phyloP scores from a whole-genome alignment of 2,888 invertebrate genomes.

The Phorcus lineatus region DNA sequence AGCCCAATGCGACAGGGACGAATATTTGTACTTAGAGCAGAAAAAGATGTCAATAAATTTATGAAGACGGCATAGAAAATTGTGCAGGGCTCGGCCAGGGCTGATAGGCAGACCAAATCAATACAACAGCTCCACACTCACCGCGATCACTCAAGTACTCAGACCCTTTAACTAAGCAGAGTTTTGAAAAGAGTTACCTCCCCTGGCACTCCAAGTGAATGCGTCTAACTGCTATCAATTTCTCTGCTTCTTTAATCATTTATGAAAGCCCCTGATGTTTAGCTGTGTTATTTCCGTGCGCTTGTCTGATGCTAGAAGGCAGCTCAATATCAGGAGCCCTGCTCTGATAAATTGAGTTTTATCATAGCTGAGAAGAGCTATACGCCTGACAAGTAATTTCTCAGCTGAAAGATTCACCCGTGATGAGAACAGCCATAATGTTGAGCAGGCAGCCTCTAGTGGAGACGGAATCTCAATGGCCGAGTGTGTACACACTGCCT shows the following conservation, averaged over 20 bases:
- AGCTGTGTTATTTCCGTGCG: slow-evolving; percentile 23
- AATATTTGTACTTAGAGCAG: neutral
- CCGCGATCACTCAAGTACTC: neutral
- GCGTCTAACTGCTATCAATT: slow-evolving; percentile 32
- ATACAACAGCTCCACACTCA: neutral
- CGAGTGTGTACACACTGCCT: neutral
- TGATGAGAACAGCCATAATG: slow-evolving; percentile 14
- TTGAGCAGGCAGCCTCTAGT: neutral
- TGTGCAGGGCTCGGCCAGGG: neutral
- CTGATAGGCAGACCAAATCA: neutral
- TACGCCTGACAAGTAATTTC: slow-evolving; percentile 31
- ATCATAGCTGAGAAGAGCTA: slow-evolving; percentile 25
- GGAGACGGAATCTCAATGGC: neutral
- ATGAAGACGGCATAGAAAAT: slow-evolving; percentile 1
- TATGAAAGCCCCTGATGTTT: slow-evolving; percentile 28
- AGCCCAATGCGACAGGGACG: neutral
- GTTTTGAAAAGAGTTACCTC: neutral
- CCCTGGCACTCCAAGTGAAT: slow-evolving; percentile 12
- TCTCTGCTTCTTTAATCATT: slow-evolving; percentile 29
- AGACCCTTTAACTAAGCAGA: slow-evolving; percentile 26
- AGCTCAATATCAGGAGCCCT: slow-evolving; percentile 17
- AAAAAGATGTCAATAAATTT: slow-evolving; percentile 17
- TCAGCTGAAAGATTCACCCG: slow-evolving; percentile 25
- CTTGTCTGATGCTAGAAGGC: neutral
- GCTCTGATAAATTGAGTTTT: slow-evolving; percentile 31